Base-by-base conservation (phyloP, 2,888 invertebrate genomes). In the Brachyptera risi region DNA sequence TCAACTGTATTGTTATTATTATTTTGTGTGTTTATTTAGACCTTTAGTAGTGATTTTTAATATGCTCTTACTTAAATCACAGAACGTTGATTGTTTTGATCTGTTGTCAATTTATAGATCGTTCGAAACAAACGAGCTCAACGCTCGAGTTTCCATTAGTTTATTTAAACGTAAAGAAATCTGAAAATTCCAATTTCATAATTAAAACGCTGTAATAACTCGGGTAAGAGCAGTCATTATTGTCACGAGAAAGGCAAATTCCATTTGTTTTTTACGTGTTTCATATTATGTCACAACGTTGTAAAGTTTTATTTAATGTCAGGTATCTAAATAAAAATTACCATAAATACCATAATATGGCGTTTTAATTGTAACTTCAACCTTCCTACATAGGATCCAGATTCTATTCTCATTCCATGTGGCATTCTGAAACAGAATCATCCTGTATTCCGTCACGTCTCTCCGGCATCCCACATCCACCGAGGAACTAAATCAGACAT, bases 251-350 rank as follows among this genome's bases (percentile, higher is more conserved):
- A 54, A 54, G 31, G 54, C 54, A 54, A 54, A 31, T 54, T 54
- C 19, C 23, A 11, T n/a, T 54, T 54, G 54, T 37, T 44, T 44
- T 44, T 5, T 44, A 15, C 21, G 19, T 44, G 44, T 54, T 54
- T 35, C 37, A 37, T 54, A 35, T 23, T 23, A 24, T 54, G 54
- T 35, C 54, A 54, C 54, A 54, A 58, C 60, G 62, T 64, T 65
- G 64, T 65, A 62, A 65, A 56, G 59, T 62, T 59, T 61, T 60
- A 60, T 65, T 60, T 62, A 59, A 65, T 51, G 24, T 38, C 31
- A 11, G 5, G 5, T 31, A 31, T 11, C 31, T 31, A 31, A 31
- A 31, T 31, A 31, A 31, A 31, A 31, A 7, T 31, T 31, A 7
- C 31, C 5, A 31, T 31, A 31, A 19, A 19, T 4, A 44, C 44